A percentile compares a stretch with the other conserved stretches of the same genome.
These are phyloP conservation scores for Rousettus leschenaultii DNA, from an alignment of 2,113 vertebrate genomes.

Conservation along the genomic window DNA sequence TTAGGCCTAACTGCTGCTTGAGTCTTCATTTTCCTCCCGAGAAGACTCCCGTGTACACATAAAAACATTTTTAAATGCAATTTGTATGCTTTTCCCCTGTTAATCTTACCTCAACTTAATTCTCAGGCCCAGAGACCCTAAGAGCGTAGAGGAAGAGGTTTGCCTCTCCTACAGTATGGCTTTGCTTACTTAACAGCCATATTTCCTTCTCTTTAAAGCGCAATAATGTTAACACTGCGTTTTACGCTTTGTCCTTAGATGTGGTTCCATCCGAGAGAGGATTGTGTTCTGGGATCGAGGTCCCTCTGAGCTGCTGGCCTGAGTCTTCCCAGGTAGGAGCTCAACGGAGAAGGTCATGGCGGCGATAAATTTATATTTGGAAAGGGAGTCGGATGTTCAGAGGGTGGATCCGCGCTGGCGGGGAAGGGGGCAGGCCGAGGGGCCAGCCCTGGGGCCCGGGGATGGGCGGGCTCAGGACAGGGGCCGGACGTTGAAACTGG, in stretches of 20 bases:
- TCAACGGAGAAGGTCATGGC: neutral
- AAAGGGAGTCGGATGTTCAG: neutral
- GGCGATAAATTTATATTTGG: neutral
- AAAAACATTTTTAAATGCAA: neutral
- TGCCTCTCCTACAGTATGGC: neutral
- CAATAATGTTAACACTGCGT: neutral
- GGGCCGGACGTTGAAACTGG: too few species aligned
- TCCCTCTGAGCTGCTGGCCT: neutral
- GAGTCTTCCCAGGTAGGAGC: neutral
- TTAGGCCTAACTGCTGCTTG: neutral
- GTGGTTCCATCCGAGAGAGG: neutral
- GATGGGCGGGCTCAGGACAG: neutral
- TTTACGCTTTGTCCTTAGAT: neutral
- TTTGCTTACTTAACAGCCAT: neutral
- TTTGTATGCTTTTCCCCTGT: neutral
- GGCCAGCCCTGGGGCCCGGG: neutral
- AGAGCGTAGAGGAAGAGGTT: neutral
- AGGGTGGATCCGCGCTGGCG: neutral
- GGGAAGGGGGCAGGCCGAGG: too few species aligned
- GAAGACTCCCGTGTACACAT: neutral
- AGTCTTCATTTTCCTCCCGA: neutral
- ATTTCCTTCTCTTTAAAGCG: neutral
- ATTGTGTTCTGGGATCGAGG: accelerated
- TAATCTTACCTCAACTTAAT: neutral
- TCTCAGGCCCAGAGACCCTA: neutral